phyloP scores from a whole-genome alignment of 2,797 vertebrate genomes.

The Coccyzus lansbergi region DNA sequence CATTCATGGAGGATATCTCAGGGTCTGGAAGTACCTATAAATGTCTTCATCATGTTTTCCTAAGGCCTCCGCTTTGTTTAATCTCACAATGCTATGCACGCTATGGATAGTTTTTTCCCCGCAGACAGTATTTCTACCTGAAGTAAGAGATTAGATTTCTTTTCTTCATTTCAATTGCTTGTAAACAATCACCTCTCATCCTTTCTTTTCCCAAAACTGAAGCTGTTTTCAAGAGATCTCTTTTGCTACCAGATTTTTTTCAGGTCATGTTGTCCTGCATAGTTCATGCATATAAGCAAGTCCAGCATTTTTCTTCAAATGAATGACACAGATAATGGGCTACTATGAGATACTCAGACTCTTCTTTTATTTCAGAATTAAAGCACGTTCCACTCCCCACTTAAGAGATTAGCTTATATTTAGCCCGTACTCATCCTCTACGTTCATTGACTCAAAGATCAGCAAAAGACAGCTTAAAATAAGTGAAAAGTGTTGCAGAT shows the following conservation, averaged over 20 bases:
- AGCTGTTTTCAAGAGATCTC: neutral
- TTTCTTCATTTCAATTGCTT: neutral
- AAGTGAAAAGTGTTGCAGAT: slow-evolving; percentile 32
- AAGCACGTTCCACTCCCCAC: neutral
- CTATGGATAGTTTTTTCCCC: neutral
- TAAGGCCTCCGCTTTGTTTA: neutral
- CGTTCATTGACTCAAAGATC: slow-evolving; percentile 29
- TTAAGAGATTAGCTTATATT: slow-evolving; percentile 35
- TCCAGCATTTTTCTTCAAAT: slow-evolving; percentile 10
- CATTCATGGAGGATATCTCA: neutral
- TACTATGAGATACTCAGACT: slow-evolving; percentile 26
- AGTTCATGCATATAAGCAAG: slow-evolving; percentile 7
- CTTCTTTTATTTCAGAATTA: slow-evolving; percentile 54
- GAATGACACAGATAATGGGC: slow-evolving; percentile 37
- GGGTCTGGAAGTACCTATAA: neutral
- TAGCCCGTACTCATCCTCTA: neutral
- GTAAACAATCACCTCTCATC: neutral
- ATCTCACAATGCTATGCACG: neutral
- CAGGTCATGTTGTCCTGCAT: neutral
- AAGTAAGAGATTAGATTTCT: neutral
- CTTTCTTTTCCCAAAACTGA: neutral
- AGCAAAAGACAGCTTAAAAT: slow-evolving; percentile 48
- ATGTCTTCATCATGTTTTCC: neutral
- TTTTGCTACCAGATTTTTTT: neutral
- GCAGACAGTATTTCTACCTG: neutral